phyloP scores from a whole-genome alignment of 2,113 vertebrate genomes.

The Rissa tridactyla region DNA sequence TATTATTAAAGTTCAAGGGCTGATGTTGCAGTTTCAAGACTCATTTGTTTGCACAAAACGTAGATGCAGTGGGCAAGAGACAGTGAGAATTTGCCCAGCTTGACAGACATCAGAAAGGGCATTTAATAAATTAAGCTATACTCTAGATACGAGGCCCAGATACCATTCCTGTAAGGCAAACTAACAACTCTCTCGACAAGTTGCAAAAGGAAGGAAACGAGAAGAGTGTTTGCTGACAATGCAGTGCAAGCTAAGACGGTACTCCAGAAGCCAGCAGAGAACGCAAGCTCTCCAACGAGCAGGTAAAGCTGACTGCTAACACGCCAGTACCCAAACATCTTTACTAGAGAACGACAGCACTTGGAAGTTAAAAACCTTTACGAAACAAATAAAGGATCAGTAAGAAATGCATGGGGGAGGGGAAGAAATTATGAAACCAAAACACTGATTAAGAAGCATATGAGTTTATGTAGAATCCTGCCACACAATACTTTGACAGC shows the following conservation, averaged over 20 bases:
- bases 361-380: not conserved
- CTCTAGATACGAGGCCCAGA: not conserved
- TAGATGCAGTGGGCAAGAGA: not conserved
- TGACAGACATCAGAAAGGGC: not conserved
- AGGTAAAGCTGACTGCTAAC: not conserved
- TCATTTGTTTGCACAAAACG: not conserved
- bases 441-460: not conserved
- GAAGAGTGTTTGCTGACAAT: not conserved
- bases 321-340: not conserved
- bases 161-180: not conserved
- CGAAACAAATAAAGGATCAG: not conserved
- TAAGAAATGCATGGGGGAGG: not conserved
- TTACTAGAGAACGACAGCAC: not conserved
- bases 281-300: not conserved
- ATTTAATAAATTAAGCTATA: not conserved
- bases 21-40: not conserved
- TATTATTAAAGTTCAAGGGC: not conserved
- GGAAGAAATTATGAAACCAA: conserved; percentile 46
- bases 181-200: not conserved
- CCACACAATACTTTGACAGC: conserved; percentile 38
- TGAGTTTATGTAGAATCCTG: conserved; percentile 59
- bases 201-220: not conserved
- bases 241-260: not conserved
- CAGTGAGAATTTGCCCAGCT: not conserved
- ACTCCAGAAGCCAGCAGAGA: not conserved